phyloP scores from a whole-genome alignment of 2,888 invertebrate species.

The Digitonthophagus gazella region DNA sequence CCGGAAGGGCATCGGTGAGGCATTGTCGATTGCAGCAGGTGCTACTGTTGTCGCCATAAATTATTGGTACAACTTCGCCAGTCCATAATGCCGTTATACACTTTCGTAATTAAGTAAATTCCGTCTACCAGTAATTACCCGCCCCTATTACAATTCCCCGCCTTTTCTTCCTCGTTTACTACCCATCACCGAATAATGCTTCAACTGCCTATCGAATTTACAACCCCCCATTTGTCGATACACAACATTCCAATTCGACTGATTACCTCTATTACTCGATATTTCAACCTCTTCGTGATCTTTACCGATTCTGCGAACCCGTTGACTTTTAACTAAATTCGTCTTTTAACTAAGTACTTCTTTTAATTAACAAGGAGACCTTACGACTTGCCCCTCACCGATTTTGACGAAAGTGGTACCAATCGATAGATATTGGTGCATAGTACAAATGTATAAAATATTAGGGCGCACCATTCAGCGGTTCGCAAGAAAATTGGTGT shows the following conservation, averaged over 20 bases:
- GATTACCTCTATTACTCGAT: neutral
- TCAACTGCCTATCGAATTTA: neutral
- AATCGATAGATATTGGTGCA: no score
- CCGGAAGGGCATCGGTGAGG: conserved; percentile 35
- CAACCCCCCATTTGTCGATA: neutral
- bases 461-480: no score
- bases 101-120: conserved; percentile 47
- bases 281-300: neutral
- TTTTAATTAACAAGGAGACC: no score
- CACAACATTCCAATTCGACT: conserved; percentile 4
- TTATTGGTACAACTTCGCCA: conserved; percentile 50
- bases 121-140: conserved; percentile 8
- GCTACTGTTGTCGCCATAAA: conserved; percentile 51
- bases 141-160: conserved; percentile 5
- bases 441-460: no score
- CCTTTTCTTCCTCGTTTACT: conserved; percentile 10
- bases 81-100: conserved; percentile 45
- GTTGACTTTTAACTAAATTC: neutral
- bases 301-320: neutral
- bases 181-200: conserved; percentile 3
- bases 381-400: no score
- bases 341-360: no score
- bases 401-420: no score
- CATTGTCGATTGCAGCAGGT: conserved; percentile 51
- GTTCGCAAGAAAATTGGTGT: no score